Evolutionary conservation across 2,113 vertebrate genomes (phyloP), one percentile per base, ranked within the genome.

Genomic region (Rhodinocichla rosea): DNA sequence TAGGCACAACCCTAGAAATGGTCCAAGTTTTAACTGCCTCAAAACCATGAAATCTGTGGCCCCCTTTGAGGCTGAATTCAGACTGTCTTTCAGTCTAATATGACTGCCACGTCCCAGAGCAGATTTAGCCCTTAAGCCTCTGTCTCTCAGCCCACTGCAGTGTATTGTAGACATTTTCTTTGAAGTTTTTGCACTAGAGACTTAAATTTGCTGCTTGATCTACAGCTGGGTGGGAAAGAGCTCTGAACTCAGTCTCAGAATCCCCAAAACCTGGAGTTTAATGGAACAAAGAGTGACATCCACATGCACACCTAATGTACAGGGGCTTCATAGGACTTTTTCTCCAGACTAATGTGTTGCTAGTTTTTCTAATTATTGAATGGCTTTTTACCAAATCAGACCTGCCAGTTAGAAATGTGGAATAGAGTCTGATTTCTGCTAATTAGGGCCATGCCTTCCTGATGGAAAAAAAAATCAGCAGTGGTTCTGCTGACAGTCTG

Each of bases 251-350:
- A 0, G 17, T 21, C 27, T 83, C 45, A 37, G 22, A 49, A 53
- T 69, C 32, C 20, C 6, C 20, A 57, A n/a, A 86, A 39, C 21
- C n/a, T 74, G 26, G 19, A 60, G 5, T n/a, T 80, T 11, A n/a
- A 14, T 6, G 11, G 49, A 79, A 44, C 13, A 42, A 63, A 89
- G 23, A 87, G 8, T 39, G 27, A 47, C 15, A 76, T 21, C 47
- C 27, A 28, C 1, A 0, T 2, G 10, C 5, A 1, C 19, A 4
- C 22, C 24, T 64, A 3, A 13, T 13, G 4, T 35, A 44, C 11
- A 30, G 40, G 17, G 15, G 6, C 15, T 87, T 44, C 39, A 1
- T 14, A 16, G 65, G 27, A 26, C 4, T 24, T 32, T 24, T 40
- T 70, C 37, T 59, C 21, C 59, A 35, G 16, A 21, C 49, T 30